Percentiles rank a stretch among this genome's conserved stretches.
phyloP scores from a whole-genome alignment of 2,888 invertebrate genomes.

The Polymixis flavicincta region DNA sequence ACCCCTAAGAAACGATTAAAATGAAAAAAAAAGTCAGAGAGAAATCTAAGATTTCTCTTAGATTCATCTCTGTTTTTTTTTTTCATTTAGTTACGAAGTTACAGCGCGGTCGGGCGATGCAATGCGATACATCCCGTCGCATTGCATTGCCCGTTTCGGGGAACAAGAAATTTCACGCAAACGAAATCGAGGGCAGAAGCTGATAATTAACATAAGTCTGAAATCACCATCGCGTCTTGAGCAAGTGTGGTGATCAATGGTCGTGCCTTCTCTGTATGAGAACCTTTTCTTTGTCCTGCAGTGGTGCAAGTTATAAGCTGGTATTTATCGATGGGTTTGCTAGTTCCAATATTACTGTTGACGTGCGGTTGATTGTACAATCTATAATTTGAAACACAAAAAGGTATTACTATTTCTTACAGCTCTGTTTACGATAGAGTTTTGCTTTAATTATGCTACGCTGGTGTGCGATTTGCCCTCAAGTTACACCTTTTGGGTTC shows the following conservation, averaged over 20 bases:
- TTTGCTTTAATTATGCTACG: not conserved
- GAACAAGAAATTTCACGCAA: no score
- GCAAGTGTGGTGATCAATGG: not conserved
- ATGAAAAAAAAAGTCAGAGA: no score
- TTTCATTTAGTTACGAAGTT: no score
- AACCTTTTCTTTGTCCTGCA: not conserved
- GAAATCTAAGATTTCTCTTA: no score
- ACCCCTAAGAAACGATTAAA: no score
- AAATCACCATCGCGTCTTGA: not conserved
- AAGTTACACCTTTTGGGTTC: not conserved
- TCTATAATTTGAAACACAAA: slow-evolving; percentile 2
- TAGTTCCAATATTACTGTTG: not conserved
- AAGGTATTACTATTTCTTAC: not conserved
- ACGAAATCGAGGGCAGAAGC: no score
- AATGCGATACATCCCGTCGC: no score
- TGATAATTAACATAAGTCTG: not conserved
- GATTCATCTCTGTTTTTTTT: no score
- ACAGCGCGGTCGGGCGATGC: no score
- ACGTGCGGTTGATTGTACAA: slow-evolving; percentile 1
- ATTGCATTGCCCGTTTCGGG: no score
- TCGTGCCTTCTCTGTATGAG: not conserved
- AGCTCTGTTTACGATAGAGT: not conserved
- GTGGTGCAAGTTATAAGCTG: not conserved
- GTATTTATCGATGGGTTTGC: not conserved
- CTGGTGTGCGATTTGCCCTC: no score